phyloP scores from a whole-genome alignment of 2,113 vertebrate genomes.

The Ceuthmochares aereus region DNA sequence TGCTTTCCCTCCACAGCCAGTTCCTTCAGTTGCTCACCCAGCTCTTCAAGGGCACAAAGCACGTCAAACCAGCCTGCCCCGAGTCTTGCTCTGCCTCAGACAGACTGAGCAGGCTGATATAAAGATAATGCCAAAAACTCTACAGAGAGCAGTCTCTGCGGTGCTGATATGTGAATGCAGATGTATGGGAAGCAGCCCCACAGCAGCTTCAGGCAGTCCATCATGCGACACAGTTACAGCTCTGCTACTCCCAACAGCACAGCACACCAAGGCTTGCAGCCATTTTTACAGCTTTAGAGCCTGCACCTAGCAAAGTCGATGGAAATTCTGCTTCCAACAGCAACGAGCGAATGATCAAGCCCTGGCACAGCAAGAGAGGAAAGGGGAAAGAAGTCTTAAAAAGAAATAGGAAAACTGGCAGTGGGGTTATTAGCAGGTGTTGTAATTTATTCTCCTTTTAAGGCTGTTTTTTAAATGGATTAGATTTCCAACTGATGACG shows the following conservation, averaged over 20 bases:
- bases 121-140: background rate
- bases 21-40: background rate
- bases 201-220: background rate
- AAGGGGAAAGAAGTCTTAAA: background rate
- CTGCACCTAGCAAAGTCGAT: fast-evolving
- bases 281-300: background rate
- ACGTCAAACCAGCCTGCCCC: background rate
- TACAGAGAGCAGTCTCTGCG: background rate
- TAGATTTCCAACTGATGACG: background rate
- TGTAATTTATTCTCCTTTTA: background rate
- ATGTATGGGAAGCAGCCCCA: background rate
- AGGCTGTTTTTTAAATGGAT: slow-evolving; percentile 11
- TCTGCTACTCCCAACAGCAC: background rate
- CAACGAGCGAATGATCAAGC: background rate
- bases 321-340: background rate
- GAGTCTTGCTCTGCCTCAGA: background rate
- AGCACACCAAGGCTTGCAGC: fast-evolving
- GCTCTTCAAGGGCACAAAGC: background rate
- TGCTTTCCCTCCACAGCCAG: background rate
- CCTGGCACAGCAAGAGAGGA: background rate
- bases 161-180: background rate
- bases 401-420: background rate
- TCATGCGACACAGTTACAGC: fast-evolving
- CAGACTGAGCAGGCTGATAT: background rate
- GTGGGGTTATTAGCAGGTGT: background rate